Evolutionary conservation across 2,797 vertebrate genomes (phyloP).

Genomic region (Etheostoma perlongum): DNA sequence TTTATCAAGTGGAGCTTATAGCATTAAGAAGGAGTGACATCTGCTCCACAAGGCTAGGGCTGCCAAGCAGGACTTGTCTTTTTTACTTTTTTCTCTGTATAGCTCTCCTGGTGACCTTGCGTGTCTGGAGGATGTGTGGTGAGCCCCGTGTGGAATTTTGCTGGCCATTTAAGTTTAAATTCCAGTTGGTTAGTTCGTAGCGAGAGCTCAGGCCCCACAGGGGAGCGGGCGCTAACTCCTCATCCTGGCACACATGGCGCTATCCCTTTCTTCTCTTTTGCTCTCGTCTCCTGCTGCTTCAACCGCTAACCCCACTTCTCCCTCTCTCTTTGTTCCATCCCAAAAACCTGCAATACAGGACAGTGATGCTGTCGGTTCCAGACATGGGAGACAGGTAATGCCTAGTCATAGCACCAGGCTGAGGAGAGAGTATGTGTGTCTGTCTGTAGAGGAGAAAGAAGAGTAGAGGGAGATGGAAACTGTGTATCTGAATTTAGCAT

Average conservation of each 20-base stretch:
- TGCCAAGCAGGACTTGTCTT: slow-evolving; percentile 36
- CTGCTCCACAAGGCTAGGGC: slow-evolving; percentile 50
- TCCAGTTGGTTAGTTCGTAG: slow-evolving; percentile 65
- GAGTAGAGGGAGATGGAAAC: slow-evolving; percentile 22
- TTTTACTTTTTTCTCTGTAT: slow-evolving; percentile 45
- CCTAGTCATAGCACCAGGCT: slow-evolving; percentile 49
- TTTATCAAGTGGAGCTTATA: slow-evolving; percentile 50
- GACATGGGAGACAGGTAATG: slow-evolving; percentile 50
- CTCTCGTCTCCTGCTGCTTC: slow-evolving; percentile 49
- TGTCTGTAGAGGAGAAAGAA: slow-evolving; percentile 27
- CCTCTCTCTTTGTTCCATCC: slow-evolving; percentile 44
- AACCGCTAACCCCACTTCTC: slow-evolving; percentile 36
- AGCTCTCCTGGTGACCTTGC: slow-evolving; percentile 69
- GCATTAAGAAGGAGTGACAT: slow-evolving; percentile 53
- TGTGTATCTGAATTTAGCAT: slow-evolving; percentile 61
- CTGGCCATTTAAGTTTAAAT: slow-evolving; percentile 83
- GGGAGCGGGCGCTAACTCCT: slow-evolving; percentile 66
- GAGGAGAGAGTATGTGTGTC: slow-evolving; percentile 26
- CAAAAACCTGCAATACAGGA: slow-evolving; percentile 50
- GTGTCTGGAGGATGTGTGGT: slow-evolving; percentile 65
- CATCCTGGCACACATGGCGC: slow-evolving; percentile 64
- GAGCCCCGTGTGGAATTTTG: slow-evolving; percentile 75
- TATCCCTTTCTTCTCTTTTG: slow-evolving; percentile 49
- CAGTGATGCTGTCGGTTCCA: slow-evolving; percentile 52
- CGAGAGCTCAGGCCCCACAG: slow-evolving; percentile 61